Evolutionary conservation across 2,113 vertebrate genomes (phyloP).

Genomic region (Brachyistius frenatus): DNA sequence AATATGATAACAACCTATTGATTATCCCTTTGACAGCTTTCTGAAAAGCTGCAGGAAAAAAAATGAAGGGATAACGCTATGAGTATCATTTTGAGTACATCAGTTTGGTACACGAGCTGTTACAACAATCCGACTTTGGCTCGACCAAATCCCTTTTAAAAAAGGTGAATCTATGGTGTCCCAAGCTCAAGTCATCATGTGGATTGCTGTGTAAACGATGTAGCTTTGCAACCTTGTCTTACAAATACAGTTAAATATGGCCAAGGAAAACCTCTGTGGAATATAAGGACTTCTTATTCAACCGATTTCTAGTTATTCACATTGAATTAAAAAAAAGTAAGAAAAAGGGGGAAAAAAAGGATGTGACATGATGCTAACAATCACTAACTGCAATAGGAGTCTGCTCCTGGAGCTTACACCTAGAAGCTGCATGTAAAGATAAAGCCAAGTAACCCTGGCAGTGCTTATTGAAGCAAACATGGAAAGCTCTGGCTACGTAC

Average conservation of each 20-base stretch:
- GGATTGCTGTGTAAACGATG: conserved; percentile 38
- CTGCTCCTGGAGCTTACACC: conserved; percentile 39
- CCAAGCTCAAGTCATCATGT: conserved; percentile 12
- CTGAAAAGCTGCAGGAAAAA: conserved; percentile 33
- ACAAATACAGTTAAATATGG: conserved; percentile 47
- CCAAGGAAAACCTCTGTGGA: conserved; percentile 15
- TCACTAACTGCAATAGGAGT: conserved; percentile 27
- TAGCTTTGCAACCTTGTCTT: conserved; percentile 52
- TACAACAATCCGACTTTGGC: conserved; percentile 5
- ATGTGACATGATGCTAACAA: conserved; percentile 38
- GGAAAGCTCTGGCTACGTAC: conserved; percentile 38
- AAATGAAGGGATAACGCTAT: not conserved
- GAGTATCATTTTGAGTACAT: conserved; percentile 1
- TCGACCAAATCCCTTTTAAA: conserved; percentile 6
- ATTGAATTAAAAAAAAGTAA: not conserved
- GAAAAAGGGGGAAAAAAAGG: not conserved
- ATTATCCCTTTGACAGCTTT: conserved; percentile 16
- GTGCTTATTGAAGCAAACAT: conserved; percentile 48
- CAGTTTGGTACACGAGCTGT: conserved; percentile 7
- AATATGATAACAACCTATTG: conserved; percentile 14
- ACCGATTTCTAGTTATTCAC: not conserved
- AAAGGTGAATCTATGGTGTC: conserved; percentile 2
- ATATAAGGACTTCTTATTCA: conserved; percentile 17
- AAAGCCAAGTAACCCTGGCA: conserved; percentile 61
- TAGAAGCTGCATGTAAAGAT: conserved; percentile 30